These are phyloP conservation scores for Coranthus polyacanthus DNA, from an alignment of 2,797 vertebrate genomes.

Conservation along the genomic window DNA sequence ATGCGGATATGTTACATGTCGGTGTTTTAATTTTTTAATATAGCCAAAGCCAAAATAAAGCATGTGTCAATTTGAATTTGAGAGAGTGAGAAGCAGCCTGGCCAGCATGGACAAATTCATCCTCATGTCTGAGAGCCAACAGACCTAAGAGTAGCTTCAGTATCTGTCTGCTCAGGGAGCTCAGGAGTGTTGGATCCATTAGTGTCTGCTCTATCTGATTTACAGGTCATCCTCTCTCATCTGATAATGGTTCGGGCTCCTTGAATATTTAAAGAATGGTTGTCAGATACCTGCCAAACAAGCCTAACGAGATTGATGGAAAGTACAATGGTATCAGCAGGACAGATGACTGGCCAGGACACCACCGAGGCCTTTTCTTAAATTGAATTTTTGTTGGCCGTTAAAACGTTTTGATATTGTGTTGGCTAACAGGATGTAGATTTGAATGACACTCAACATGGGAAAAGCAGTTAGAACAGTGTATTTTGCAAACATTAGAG, in stretches of 20 bases:
- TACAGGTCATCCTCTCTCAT: conserved; percentile 74
- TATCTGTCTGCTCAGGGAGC: conserved; percentile 58
- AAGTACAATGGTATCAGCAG: conserved; percentile 45
- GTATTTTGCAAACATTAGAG: conserved; percentile 45
- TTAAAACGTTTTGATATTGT: conserved; percentile 11
- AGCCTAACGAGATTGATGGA: conserved; percentile 70
- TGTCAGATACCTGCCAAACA: conserved; percentile 78
- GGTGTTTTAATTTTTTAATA: too few relatives aligned
- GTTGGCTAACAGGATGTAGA: conserved; percentile 72
- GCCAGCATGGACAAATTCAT: conserved; percentile 31
- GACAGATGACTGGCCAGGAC: conserved; percentile 17
- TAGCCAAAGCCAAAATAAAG: not conserved
- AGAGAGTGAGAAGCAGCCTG: conserved; percentile 20
- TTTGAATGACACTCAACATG: conserved; percentile 43
- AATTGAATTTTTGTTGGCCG: not conserved
- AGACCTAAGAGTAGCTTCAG: conserved; percentile 51
- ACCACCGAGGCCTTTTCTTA: not conserved
- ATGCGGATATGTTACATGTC: too few relatives aligned
- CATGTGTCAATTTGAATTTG: conserved; percentile 3
- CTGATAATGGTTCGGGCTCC: conserved; percentile 76
- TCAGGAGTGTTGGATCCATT: conserved; percentile 73
- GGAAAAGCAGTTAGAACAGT: conserved; percentile 10
- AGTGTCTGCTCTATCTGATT: conserved; percentile 79
- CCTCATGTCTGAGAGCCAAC: conserved; percentile 52
- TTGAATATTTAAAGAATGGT: conserved; percentile 81